Percentiles rank a stretch among this genome's conserved stretches.
phyloP scores from a whole-genome alignment of 1,140 invertebrate genomes.

The Meloidogyne chitwoodi region DNA sequence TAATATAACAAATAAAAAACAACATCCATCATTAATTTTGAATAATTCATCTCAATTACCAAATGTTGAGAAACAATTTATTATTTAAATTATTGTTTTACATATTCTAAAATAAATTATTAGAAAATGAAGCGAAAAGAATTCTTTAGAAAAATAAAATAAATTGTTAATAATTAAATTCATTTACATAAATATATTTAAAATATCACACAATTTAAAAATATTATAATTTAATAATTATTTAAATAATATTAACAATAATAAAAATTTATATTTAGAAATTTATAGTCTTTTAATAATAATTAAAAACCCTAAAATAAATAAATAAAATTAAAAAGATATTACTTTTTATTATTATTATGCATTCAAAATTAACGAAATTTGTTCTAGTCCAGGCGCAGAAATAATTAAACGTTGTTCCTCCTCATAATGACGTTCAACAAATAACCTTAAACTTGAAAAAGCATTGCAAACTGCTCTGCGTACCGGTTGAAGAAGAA shows the following conservation, averaged over 20 bases:
- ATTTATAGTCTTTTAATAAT: no score
- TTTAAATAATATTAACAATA: no score
- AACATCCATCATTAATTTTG: background rate
- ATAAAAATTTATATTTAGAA: no score
- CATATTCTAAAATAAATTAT: background rate
- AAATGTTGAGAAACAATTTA: background rate
- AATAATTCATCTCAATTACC: background rate
- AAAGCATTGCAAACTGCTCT: conserved; percentile 46
- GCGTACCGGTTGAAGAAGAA: conserved; percentile 52
- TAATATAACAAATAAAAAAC: background rate
- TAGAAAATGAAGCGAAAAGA: background rate
- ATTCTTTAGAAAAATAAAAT: background rate
- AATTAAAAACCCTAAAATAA: no score
- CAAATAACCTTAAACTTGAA: conserved; percentile 38
- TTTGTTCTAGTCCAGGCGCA: conserved; percentile 54
- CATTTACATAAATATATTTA: background rate
- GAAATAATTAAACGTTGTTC: conserved; percentile 51
- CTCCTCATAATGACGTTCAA: conserved; percentile 41
- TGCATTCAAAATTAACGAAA: conserved; percentile 50
- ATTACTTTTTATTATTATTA: background rate
- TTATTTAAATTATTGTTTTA: background rate
- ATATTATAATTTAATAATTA: no score
- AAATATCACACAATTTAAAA: no score
- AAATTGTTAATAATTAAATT: background rate
- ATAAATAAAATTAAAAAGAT: no score